phyloP scores from a whole-genome alignment of 2,888 invertebrate genomes.

The Pseudolycoriella hygida region DNA sequence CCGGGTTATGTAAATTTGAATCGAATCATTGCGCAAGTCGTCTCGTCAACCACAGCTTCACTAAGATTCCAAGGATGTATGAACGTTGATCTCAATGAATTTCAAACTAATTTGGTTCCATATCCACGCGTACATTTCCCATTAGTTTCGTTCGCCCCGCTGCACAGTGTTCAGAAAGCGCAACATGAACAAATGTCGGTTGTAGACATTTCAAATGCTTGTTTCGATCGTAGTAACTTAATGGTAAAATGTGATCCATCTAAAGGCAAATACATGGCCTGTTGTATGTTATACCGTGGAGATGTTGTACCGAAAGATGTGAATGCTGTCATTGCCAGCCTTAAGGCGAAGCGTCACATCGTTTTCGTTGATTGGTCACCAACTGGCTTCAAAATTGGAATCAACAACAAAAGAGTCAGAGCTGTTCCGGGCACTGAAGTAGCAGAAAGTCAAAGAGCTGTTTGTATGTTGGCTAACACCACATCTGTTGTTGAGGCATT shows the following conservation, averaged over 20 bases:
- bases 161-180: constrained; percentile 48
- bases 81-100: no score
- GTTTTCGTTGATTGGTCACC: constrained; percentile 56
- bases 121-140: no score
- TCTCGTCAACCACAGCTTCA: constrained; percentile 63
- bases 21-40: constrained; percentile 17
- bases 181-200: constrained; percentile 14
- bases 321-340: no score
- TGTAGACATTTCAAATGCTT: constrained; percentile 66
- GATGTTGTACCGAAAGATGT: no score
- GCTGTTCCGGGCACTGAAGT: constrained; percentile 62
- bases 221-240: constrained; percentile 79
- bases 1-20: no score
- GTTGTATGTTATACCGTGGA: no score
- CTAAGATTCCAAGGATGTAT: constrained; percentile 37
- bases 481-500: constrained; percentile 71
- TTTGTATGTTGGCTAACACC: constrained; percentile 81
- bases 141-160: constrained; percentile 31
- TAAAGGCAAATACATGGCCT: constrained; percentile 24
- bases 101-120: no score
- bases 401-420: constrained; percentile 70
- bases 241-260: constrained; percentile 81
- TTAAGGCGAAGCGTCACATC: constrained; percentile 33
- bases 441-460: constrained; percentile 69
- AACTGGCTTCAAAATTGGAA: constrained; percentile 78